Evolutionary conservation across 1,140 invertebrate genomes (phyloP).

Genomic region (Belonocnema kinseyi): DNA sequence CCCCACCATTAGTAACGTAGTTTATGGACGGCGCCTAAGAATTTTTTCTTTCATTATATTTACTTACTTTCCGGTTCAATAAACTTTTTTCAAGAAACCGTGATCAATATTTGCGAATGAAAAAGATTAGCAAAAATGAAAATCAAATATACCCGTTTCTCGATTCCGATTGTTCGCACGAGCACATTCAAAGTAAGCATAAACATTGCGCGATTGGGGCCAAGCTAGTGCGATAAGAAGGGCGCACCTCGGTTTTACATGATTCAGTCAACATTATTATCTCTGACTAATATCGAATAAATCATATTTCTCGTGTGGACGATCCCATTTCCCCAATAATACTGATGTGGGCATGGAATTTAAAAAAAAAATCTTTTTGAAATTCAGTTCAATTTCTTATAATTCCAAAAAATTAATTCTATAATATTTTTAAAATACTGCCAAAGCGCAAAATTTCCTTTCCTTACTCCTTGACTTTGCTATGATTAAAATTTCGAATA

Average conservation of each 20-base stretch:
- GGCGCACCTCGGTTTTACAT: conserved; percentile 66
- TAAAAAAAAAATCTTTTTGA: neutral
- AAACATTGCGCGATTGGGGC: conserved; percentile 48
- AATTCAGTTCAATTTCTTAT: no score
- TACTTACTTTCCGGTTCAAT: no score
- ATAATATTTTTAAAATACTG: no score
- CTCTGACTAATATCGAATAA: conserved; percentile 63
- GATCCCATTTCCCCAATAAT: conserved; percentile 34
- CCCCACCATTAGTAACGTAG: no score
- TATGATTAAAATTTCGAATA: no score
- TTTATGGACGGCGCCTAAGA: no score
- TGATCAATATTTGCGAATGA: no score
- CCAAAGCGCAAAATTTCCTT: no score
- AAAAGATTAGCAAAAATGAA: neutral
- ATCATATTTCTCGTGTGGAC: conserved; percentile 53
- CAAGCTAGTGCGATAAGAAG: conserved; percentile 58
- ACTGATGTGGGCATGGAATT: neutral
- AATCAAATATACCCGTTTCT: neutral
- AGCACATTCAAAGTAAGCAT: conserved; percentile 36
- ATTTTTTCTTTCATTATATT: no score
- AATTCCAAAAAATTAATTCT: no score
- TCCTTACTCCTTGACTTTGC: no score
- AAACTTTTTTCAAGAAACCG: no score
- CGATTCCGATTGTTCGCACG: neutral
- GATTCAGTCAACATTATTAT: conserved; percentile 69